A percentile compares a stretch with the other conserved stretches of the same genome.
Evolutionary conservation across 2,797 vertebrate species (phyloP).

Genomic region (Lycodopsis pacificus): DNA sequence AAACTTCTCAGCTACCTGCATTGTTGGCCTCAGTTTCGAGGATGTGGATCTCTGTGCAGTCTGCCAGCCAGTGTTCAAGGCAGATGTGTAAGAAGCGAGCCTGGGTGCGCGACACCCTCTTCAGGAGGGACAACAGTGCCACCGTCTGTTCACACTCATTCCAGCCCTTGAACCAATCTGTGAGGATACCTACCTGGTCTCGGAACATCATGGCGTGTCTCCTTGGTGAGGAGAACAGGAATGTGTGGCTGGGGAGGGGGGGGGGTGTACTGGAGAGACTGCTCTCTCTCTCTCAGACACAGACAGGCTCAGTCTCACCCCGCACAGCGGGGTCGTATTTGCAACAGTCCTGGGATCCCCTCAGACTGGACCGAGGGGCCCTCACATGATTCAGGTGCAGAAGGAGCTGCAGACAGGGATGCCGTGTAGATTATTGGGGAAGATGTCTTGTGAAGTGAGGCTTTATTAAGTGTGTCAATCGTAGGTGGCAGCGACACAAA

Average conservation of each 20-base stretch:
- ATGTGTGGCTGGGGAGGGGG: conserved; percentile 55
- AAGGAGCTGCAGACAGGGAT: conserved; percentile 69
- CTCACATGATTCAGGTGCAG: conserved; percentile 92
- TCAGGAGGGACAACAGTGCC: conserved; percentile 94
- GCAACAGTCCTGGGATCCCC: conserved; percentile 82
- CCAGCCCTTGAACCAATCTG: conserved; percentile 98
- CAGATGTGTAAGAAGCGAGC: conserved; percentile 97
- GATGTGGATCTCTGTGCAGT: conserved; percentile 95
- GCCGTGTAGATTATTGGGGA: conserved; percentile 44
- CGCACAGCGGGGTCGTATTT: conserved; percentile 78
- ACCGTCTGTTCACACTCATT: conserved; percentile 99
- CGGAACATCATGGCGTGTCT: conserved; percentile 97
- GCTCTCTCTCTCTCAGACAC: conserved; percentile 57
- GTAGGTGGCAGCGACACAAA: conserved; percentile 40
- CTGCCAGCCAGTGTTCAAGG: conserved; percentile 95
- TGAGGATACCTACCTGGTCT: conserved; percentile 96
- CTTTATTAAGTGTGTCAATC: conserved; percentile 50
- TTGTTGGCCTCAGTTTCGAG: conserved; percentile 96
- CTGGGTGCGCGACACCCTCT: conserved; percentile 94
- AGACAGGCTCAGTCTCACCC: conserved; percentile 74
- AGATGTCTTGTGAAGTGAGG: conserved; percentile 49
- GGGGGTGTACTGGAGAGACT: conserved; percentile 56
- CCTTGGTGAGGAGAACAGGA: conserved; percentile 75
- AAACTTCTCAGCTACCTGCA: conserved; percentile 85
- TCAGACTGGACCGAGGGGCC: conserved; percentile 80